These are phyloP conservation scores for Scaptomyza flava DNA, from an alignment of 2,888 invertebrate species.

Conservation along the genomic window DNA sequence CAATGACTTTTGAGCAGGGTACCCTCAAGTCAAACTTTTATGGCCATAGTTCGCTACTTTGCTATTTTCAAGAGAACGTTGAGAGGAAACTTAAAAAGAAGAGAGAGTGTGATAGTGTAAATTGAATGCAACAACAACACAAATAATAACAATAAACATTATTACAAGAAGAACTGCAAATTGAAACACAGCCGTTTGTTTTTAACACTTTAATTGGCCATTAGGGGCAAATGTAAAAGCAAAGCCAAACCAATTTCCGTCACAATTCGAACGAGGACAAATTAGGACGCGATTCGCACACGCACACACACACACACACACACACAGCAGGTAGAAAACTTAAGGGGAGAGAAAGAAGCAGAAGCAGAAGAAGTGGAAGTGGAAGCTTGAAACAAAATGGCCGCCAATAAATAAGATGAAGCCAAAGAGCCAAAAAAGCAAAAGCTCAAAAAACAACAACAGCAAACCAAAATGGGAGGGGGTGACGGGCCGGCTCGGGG, in stretches of 20 bases:
- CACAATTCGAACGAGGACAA: slow-evolving; percentile 76
- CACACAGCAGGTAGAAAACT: slow-evolving; percentile 21
- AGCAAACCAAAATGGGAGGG: background rate
- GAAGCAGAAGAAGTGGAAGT: slow-evolving; percentile 16
- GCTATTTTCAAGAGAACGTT: too few relatives aligned
- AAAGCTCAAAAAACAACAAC: slow-evolving; percentile 71
- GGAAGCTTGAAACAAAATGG: slow-evolving; percentile 67
- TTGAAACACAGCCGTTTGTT: slow-evolving; percentile 27
- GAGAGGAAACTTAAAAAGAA: too few relatives aligned
- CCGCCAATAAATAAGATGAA: slow-evolving; percentile 70
- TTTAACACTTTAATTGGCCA: slow-evolving; percentile 70
- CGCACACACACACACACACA: slow-evolving; percentile 16
- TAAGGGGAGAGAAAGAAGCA: slow-evolving; percentile 2
- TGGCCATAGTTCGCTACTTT: too few relatives aligned
- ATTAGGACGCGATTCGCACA: slow-evolving; percentile 56
- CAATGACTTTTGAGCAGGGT: too few relatives aligned
- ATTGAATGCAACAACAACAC: background rate
- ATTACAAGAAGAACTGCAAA: slow-evolving; percentile 2
- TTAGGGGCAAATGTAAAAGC: slow-evolving; percentile 32
- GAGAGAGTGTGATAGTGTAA: too few relatives aligned
- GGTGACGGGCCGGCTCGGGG: too few relatives aligned
- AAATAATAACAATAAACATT: background rate
- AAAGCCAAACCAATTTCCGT: slow-evolving; percentile 77
- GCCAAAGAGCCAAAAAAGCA: slow-evolving; percentile 50
- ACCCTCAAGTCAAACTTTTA: too few relatives aligned